Evolutionary conservation across 2,888 invertebrate genomes (phyloP).

Genomic region (Sesamia inferens): DNA sequence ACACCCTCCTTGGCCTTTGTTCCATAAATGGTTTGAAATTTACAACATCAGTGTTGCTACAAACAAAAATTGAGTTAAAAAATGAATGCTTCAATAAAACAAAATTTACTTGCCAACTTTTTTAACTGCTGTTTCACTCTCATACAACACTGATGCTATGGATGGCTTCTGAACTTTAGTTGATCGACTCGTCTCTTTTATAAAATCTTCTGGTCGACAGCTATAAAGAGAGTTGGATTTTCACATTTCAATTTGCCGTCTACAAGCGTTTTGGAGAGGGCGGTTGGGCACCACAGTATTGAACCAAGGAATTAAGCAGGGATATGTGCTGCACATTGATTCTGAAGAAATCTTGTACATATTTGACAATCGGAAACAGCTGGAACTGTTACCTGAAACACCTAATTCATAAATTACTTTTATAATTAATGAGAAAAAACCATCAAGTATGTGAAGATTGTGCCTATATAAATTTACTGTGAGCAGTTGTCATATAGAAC

Average conservation of each 20-base stretch:
- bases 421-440: not conserved
- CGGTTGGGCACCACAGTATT: not conserved
- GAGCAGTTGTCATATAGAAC: too few species aligned
- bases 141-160: not conserved
- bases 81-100: too few species aligned
- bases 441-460: not conserved
- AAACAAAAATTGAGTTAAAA: not conserved
- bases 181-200: not conserved
- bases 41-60: not conserved
- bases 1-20: too few species aligned
- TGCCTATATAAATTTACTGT: too few species aligned
- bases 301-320: not conserved
- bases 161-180: constrained; percentile 10
- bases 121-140: not conserved
- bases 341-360: not conserved
- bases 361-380: not conserved
- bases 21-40: too few species aligned
- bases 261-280: too few species aligned
- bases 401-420: not conserved
- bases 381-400: not conserved
- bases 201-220: too few species aligned
- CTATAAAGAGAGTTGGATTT: too few species aligned
- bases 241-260: not conserved
- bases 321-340: not conserved
- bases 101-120: not conserved